Evolutionary conservation across 2,797 vertebrate species (phyloP).

Genomic region (Austrolebias charrua): DNA sequence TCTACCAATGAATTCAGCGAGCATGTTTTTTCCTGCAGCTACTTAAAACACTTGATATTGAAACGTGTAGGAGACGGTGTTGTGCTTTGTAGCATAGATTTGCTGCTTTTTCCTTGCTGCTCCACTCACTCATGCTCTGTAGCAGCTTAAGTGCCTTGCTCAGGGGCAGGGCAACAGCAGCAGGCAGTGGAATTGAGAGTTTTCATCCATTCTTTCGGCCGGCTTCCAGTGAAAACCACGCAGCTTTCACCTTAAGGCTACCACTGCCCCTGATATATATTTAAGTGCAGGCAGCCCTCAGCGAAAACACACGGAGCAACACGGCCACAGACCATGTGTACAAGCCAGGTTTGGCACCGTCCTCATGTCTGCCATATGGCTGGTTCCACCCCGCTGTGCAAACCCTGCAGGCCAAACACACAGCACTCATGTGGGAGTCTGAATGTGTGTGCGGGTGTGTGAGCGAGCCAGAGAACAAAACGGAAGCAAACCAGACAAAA

Average conservation of each 20-base stretch:
- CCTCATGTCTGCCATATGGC: slow-evolving; percentile 74
- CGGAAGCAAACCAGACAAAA: slow-evolving; percentile 26
- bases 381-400: slow-evolving; percentile 70
- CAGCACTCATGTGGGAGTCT: slow-evolving; percentile 35
- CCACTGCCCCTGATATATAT: slow-evolving; percentile 63
- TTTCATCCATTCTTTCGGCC: slow-evolving; percentile 52
- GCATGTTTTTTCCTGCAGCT: too few relatives aligned
- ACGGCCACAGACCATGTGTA: slow-evolving; percentile 67
- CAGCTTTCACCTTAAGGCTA: slow-evolving; percentile 62
- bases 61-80: neutral
- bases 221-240: slow-evolving; percentile 53
- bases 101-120: slow-evolving; percentile 1
- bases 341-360: slow-evolving; percentile 68
- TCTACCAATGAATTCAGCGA: too few relatives aligned
- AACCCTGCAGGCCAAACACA: slow-evolving; percentile 73
- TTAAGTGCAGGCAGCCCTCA: slow-evolving; percentile 58
- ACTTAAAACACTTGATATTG: too few relatives aligned
- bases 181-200: slow-evolving; percentile 34
- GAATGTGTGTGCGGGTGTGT: slow-evolving; percentile 13
- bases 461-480: slow-evolving; percentile 12
- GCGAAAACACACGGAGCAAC: slow-evolving; percentile 40
- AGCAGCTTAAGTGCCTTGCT: slow-evolving; percentile 56
- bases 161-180: slow-evolving; percentile 45
- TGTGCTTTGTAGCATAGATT: neutral
- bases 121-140: slow-evolving; percentile 4